A percentile compares a stretch with the other conserved stretches of the same genome.
Conservation (phyloP, 2,797 vertebrate genomes). For the Sus cebifrons region DNA sequence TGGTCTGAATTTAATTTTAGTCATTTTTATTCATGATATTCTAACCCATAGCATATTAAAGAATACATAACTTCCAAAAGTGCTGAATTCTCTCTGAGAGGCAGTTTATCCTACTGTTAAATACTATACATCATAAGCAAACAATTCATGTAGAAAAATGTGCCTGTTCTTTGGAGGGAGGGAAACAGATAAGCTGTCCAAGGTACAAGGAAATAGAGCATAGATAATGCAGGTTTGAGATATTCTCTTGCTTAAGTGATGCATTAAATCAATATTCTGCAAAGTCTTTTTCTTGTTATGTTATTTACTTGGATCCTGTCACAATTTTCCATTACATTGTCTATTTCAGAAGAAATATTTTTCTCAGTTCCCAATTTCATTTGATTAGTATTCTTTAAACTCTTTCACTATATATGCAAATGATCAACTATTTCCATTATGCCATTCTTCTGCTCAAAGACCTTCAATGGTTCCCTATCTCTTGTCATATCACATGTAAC, state of each 20-base stretch:
- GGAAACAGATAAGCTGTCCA: slow-evolving; percentile 92
- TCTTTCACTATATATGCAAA: slow-evolving; percentile 72
- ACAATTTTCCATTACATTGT: slow-evolving; percentile 93
- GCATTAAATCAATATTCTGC: slow-evolving; percentile 98
- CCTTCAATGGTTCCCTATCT: neutral
- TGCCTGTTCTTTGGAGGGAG: slow-evolving; percentile 90
- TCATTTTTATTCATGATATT: slow-evolving; percentile 84
- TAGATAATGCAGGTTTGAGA: slow-evolving; percentile 94
- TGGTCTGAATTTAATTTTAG: slow-evolving; percentile 81
- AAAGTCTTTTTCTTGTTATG: slow-evolving; percentile 95
- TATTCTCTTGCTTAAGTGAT: slow-evolving; percentile 94
- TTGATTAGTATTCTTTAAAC: slow-evolving; percentile 82
- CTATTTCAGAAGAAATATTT: slow-evolving; percentile 80
- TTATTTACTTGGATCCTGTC: slow-evolving; percentile 94
- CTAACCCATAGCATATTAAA: slow-evolving; percentile 61
- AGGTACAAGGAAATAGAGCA: slow-evolving; percentile 96
- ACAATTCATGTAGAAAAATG: slow-evolving; percentile 89
- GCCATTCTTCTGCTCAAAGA: neutral
- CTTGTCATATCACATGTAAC: neutral
- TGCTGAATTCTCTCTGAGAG: slow-evolving; percentile 71
- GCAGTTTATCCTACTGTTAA: slow-evolving; percentile 78
- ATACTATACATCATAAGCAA: slow-evolving; percentile 84
- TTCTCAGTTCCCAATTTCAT: slow-evolving; percentile 86
- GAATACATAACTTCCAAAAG: slow-evolving; percentile 69
- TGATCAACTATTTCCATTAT: slow-evolving; percentile 27